Base-by-base conservation (phyloP, 2,888 invertebrate genomes). In the Drosophila sordidapex region DNA sequence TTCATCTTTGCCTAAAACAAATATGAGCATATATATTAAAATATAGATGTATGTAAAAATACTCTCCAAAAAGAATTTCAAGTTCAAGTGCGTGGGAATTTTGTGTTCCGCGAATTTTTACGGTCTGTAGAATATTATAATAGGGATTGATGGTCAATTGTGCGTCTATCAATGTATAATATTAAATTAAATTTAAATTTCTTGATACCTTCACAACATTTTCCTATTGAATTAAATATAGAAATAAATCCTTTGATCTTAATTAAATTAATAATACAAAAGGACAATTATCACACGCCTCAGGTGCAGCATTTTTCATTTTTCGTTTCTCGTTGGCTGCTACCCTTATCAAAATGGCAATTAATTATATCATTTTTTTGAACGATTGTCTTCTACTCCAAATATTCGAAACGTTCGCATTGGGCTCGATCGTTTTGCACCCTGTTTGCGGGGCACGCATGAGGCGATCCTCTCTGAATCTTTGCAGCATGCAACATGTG, bases 71-170 rank as follows among this genome's bases (percentile, higher is more conserved):
- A 64, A 61, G 84, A 83, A 83, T 82, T 73, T 90, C 90, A 84
- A 84, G 84, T 90, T 90, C 89, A 86, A 90, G 89, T 87, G 90
- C 87, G 87, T 87, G 87, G 90, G 87, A 87, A 90, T 77, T 75
- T 79, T 29, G 31, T 68, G 68, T 90, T 87, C 90, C 75, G 73
- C 83, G 87, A 87, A 87, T 77, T 67, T 51, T 11, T 43, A 21
- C 58, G 59, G 40, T 70, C 66, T 31, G 18, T 6, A 27, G 48
- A 51, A 52, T 27, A 35, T 29, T 35, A 11, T 21, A 38, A 11
- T 36, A 15, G 33, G 43, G 29, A 38, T 46, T 40, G 29, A 15
- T 71, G 73, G 40, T 58, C 58, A 65, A 21, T 48, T 13, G 29
- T 25, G 31, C 4, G 35, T 18, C 13, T 18, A 25, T 48, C 48